Evolutionary conservation across 1,140 invertebrate species (phyloP).

Genomic region (Hycleus phaleratus): DNA sequence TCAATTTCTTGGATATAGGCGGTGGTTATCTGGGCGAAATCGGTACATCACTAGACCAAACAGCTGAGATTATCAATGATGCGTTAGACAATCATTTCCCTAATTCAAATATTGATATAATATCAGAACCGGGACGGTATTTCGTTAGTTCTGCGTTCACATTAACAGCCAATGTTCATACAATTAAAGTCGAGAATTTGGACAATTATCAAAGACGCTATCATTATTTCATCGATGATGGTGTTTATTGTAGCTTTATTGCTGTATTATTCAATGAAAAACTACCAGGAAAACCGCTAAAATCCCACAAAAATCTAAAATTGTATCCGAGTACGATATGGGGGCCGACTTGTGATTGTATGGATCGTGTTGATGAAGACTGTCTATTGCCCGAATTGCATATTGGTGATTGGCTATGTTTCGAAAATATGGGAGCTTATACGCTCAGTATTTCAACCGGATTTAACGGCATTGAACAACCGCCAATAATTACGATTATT

Average conservation of each 20-base stretch:
- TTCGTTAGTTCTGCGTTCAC: slow-evolving; percentile 92
- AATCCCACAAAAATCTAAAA: slow-evolving; percentile 18
- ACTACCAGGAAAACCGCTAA: slow-evolving; percentile 10
- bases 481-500: slow-evolving; percentile 57
- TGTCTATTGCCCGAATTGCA: slow-evolving; percentile 64
- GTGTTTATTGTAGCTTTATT: slow-evolving; percentile 98
- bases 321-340: slow-evolving; percentile 58
- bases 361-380: slow-evolving; percentile 76
- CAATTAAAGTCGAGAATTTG: slow-evolving; percentile 45
- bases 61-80: slow-evolving; percentile 66
- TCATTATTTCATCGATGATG: slow-evolving; percentile 98
- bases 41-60: slow-evolving; percentile 59
- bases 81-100: slow-evolving; percentile 79
- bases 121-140: slow-evolving; percentile 92
- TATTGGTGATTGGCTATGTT: slow-evolving; percentile 78
- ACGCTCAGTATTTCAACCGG: slow-evolving; percentile 79
- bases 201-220: slow-evolving; percentile 34
- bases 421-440: slow-evolving; percentile 91
- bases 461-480: slow-evolving; percentile 85
- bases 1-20: slow-evolving; percentile 73
- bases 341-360: slow-evolving; percentile 92
- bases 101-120: slow-evolving; percentile 67
- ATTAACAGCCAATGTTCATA: slow-evolving; percentile 76
- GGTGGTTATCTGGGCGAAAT: slow-evolving; percentile 78
- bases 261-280: slow-evolving; percentile 89